Percentiles rank a stretch among this genome's conserved stretches.
Evolutionary conservation across 2,888 invertebrate species (phyloP).

Genomic region (Tupiocoris notatus): DNA sequence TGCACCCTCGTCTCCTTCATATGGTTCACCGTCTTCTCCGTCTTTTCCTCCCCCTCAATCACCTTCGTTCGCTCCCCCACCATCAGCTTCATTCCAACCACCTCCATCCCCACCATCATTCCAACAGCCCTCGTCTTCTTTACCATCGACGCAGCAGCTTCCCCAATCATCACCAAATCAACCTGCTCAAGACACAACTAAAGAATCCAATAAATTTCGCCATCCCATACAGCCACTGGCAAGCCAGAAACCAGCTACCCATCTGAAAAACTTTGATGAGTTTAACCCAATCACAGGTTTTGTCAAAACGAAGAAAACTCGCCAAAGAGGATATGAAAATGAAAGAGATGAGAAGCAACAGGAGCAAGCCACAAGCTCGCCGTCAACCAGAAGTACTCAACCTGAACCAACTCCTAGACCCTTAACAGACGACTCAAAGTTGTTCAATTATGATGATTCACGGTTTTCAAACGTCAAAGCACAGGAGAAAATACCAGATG

Average conservation of each 20-base stretch:
- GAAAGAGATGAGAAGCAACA: conserved; percentile 49
- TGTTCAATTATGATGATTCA: not conserved
- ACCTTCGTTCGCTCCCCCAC: not conserved
- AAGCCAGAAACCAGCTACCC: conserved; percentile 40
- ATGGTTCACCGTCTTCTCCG: not conserved
- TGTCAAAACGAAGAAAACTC: conserved; percentile 46
- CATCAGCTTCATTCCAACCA: not conserved
- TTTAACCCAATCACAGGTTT: not conserved
- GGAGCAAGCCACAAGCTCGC: not conserved
- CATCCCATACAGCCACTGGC: conserved; percentile 45
- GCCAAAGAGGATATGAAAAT: conserved; percentile 51
- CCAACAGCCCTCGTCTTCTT: not conserved
- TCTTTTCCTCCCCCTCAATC: not conserved
- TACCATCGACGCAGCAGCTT: not conserved
- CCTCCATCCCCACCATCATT: not conserved
- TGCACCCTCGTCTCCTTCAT: not conserved
- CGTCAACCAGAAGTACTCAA: not conserved
- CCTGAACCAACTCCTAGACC: not conserved
- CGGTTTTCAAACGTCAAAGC: conserved; percentile 12
- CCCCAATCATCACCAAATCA: not conserved
- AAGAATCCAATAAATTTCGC: conserved; percentile 41
- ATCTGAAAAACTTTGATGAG: conserved; percentile 15
- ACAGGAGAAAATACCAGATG: conserved; percentile 22
- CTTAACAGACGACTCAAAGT: not conserved
- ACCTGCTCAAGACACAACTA: conserved; percentile 8